phyloP scores from a whole-genome alignment of 2,797 vertebrate genomes.

The Gobio occitaniae region DNA sequence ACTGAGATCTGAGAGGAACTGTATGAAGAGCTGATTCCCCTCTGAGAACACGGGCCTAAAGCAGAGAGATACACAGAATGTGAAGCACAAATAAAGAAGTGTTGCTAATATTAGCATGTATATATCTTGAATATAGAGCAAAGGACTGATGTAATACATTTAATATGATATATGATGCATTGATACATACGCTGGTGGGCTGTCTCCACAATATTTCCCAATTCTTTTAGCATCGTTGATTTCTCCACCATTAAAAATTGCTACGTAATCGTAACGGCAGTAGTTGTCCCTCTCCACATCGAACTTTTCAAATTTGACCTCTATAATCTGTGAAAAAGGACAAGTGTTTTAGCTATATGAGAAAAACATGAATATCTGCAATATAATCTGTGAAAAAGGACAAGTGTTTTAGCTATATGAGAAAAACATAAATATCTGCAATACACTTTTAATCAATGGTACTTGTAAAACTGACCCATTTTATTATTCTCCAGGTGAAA shows the following conservation, averaged over 20 bases:
- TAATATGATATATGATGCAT: background rate
- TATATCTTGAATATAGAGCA: background rate
- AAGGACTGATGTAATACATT: background rate
- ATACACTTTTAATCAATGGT: background rate
- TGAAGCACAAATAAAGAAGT: background rate
- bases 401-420: no score
- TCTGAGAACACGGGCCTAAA: slow-evolving; percentile 93
- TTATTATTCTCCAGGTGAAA: no score
- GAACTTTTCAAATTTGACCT: slow-evolving; percentile 97
- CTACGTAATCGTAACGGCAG: slow-evolving; percentile 95
- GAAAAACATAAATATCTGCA: no score
- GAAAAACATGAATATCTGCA: background rate
- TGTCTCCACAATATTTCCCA: slow-evolving; percentile 96
- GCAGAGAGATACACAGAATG: slow-evolving; percentile 51
- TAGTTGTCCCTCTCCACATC: slow-evolving; percentile 98
- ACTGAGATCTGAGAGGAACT: slow-evolving; percentile 98
- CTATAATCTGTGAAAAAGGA: slow-evolving; percentile 82
- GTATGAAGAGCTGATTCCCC: slow-evolving; percentile 92
- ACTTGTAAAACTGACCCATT: background rate
- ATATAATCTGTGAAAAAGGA: no score
- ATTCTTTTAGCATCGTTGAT: slow-evolving; percentile 94
- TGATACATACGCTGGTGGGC: slow-evolving; percentile 90
- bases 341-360: background rate
- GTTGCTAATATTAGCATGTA: background rate
- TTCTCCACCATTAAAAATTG: slow-evolving; percentile 94